Percentiles rank a stretch among this genome's conserved stretches.
Conservation (phyloP, 64 coral and sea anemone genomes). For the Hydrozoanthus tunicans region DNA sequence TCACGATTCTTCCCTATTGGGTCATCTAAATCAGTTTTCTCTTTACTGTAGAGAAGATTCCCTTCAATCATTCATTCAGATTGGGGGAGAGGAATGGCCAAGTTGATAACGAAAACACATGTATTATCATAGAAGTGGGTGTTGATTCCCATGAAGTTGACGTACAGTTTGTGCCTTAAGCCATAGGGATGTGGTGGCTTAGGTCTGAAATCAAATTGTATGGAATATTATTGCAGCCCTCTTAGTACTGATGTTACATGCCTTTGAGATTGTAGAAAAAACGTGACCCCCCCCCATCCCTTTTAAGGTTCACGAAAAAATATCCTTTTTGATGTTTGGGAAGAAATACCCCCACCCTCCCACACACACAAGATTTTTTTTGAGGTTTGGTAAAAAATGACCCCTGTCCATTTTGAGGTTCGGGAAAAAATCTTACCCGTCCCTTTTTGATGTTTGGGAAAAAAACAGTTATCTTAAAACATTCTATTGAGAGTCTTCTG, state of each 20-base stretch:
- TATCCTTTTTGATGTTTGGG: too few relatives aligned
- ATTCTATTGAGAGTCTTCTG: too few relatives aligned
- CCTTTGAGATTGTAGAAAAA: not conserved
- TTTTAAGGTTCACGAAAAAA: not conserved
- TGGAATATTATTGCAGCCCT: not conserved
- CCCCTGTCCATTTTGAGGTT: too few relatives aligned
- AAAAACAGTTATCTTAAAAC: too few relatives aligned
- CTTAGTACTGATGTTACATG: slow-evolving; percentile 3
- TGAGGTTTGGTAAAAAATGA: too few relatives aligned
- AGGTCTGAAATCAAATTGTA: not conserved
- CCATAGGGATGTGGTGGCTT: not conserved
- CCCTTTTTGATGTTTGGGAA: too few relatives aligned
- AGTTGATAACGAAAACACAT: not conserved
- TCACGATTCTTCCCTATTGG: too few relatives aligned
- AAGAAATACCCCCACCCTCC: too few relatives aligned
- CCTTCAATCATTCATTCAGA: not conserved
- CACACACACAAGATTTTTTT: too few relatives aligned
- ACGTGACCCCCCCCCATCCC: not conserved
- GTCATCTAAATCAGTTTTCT: not conserved
- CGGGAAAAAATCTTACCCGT: too few relatives aligned
- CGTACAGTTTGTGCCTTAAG: slow-evolving; percentile 5
- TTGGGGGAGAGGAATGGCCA: not conserved
- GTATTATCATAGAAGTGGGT: slow-evolving; percentile 1
- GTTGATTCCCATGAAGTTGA: not conserved
- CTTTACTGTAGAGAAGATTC: not conserved